phyloP scores from a whole-genome alignment of 1,140 invertebrate genomes.

The Achroia grisella region DNA sequence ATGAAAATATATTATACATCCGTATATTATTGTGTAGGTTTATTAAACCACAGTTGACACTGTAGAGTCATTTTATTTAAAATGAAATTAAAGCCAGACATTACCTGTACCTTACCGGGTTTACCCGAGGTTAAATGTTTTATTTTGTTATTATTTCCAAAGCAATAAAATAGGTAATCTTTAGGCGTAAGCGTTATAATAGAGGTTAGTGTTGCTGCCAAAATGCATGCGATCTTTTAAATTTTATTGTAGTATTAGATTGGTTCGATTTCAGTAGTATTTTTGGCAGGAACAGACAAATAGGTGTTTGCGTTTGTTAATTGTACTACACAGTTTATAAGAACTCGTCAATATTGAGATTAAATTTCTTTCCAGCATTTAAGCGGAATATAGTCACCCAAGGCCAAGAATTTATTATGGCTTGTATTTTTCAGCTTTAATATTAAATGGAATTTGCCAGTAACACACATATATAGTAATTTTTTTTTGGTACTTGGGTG shows the following conservation, averaged over 20 bases:
- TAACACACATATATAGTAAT: not conserved
- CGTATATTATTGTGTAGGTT: constrained; percentile 34
- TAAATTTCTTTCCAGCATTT: constrained; percentile 61
- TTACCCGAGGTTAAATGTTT: constrained; percentile 35
- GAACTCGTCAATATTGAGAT: constrained; percentile 43
- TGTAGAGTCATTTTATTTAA: constrained; percentile 44
- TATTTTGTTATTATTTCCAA: constrained; percentile 64
- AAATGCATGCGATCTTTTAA: constrained; percentile 26
- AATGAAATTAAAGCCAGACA: constrained; percentile 46
- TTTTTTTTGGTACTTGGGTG: constrained; percentile 19
- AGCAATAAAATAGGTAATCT: constrained; percentile 58
- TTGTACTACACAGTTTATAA: constrained; percentile 9
- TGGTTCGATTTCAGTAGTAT: constrained; percentile 20
- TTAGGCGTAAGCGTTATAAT: constrained; percentile 54
- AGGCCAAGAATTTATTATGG: not conserved
- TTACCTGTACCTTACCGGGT: constrained; percentile 49
- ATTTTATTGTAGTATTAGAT: constrained; percentile 28
- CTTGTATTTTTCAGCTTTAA: not conserved
- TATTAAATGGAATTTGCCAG: constrained; percentile 8
- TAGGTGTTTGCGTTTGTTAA: constrained; percentile 27
- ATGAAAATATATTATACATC: constrained; percentile 41
- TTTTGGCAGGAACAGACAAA: constrained; percentile 43
- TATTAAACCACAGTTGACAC: constrained; percentile 35
- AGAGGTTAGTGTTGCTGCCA: constrained; percentile 60
- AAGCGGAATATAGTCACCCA: constrained; percentile 15